Base-by-base conservation (phyloP, 2,888 invertebrate species). In the Amiota communis region DNA sequence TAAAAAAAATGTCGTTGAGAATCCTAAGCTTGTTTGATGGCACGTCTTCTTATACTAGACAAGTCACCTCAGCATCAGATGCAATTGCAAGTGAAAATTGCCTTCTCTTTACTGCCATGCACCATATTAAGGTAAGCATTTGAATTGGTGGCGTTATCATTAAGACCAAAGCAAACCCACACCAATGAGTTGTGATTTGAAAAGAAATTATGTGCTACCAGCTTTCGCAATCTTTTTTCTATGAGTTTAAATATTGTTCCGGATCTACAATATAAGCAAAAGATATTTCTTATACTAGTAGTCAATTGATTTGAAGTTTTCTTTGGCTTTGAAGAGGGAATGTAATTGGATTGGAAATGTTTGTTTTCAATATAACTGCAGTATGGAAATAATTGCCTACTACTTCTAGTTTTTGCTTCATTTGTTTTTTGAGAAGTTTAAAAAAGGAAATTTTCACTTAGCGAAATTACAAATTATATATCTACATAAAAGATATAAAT, bases 71-170 rank as follows among this genome's bases (percentile, higher is more conserved):
- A n/a, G 59, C 59, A n/a, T 59, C 11, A 23, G 65, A 47, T 13
- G 17, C 48, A 47, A 48, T 36, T 65, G 48, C 48, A 48, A 48
- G 65, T 48, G 48, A 65, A 65, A 65, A 36, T 65, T 49, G 11
- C 11, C 64, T 15, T 47, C 64, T 6, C 36, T 6, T 36, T 36
- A 36, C 36, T 36, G 36, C 36, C n/a, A n/a, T n/a, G n/a, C n/a
- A n/a, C n/a, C n/a, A n/a, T 6, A 6, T 36, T 36, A 36, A 2
- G 6, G 36, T 36, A 6, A 4, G 36, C 6, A 15, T 53, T 53
- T 53, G 13, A 15, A 8, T 53, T 15, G 53, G n/a, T 9, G 15
- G 53, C 15, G 53, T 53, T 53, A 53, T 53, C 53, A 53, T 53
- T 11, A 15, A 53, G 13, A 15, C 13, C 11, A 12, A 53, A 53